Percentiles rank a stretch among this genome's conserved stretches.
phyloP scores from a whole-genome alignment of 2,797 vertebrate species.

The Centroberyx gerrardi region DNA sequence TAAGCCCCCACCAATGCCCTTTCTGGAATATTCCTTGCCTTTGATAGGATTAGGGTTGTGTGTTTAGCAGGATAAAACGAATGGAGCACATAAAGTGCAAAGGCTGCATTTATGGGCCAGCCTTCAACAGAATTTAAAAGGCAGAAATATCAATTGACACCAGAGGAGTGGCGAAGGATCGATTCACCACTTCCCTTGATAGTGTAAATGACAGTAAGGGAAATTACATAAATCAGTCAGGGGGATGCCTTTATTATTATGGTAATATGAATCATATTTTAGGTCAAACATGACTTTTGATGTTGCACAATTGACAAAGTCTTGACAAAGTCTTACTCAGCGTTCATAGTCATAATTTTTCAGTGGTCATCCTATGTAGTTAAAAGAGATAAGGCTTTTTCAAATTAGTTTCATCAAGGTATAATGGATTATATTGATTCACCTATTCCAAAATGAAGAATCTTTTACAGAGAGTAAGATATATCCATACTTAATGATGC shows the following conservation, averaged over 20 bases:
- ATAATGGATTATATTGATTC: conserved; percentile 70
- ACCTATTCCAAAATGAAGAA: conserved; percentile 56
- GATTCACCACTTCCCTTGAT: conserved; percentile 58
- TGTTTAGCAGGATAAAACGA: conserved; percentile 76
- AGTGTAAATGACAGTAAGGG: conserved; percentile 63
- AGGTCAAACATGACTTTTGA: conserved; percentile 65
- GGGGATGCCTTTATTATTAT: conserved; percentile 63
- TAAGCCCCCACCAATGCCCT: conserved; percentile 66
- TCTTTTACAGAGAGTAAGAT: conserved; percentile 23
- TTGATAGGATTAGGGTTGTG: conserved; percentile 81
- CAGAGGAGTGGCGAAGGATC: conserved; percentile 54
- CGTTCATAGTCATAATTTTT: conserved; percentile 47
- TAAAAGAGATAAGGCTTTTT: conserved; percentile 60
- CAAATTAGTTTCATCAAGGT: conserved; percentile 55
- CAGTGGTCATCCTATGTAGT: conserved; percentile 45
- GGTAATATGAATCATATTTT: conserved; percentile 70
- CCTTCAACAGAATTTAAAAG: conserved; percentile 64
- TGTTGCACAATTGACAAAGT: conserved; percentile 24
- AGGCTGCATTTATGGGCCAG: conserved; percentile 69
- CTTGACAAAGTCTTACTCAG: conserved; percentile 61
- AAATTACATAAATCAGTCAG: conserved; percentile 73
- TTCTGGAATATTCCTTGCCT: conserved; percentile 72
- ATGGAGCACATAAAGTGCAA: conserved; percentile 75
- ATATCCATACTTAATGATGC: conserved; percentile 51
- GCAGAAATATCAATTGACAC: conserved; percentile 69